Evolutionary conservation across 2,113 vertebrate genomes (phyloP).

Genomic region (Trematocara macrostoma): DNA sequence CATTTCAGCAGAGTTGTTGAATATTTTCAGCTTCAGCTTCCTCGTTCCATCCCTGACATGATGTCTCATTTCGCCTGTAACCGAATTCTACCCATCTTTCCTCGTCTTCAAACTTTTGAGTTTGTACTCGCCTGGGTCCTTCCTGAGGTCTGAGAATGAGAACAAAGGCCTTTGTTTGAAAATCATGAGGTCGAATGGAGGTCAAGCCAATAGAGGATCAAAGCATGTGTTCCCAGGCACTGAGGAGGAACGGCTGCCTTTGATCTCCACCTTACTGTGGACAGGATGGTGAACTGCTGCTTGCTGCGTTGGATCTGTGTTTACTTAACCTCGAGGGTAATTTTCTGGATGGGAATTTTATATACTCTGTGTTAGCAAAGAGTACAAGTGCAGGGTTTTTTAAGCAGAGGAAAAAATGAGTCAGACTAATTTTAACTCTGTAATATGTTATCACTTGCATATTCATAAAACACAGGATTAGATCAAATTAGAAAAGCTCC

Average conservation of each 20-base stretch:
- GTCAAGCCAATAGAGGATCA: constrained; percentile 71
- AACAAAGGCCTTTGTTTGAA: constrained; percentile 60
- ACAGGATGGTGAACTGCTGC: constrained; percentile 56
- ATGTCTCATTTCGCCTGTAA: neutral
- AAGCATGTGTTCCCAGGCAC: constrained; percentile 63
- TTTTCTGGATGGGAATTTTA: constrained; percentile 24
- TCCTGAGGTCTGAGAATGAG: constrained; percentile 40
- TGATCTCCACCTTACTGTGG: constrained; percentile 65
- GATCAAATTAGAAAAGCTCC: neutral
- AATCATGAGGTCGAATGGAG: constrained; percentile 60
- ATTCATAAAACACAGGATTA: neutral
- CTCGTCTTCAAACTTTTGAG: constrained; percentile 15
- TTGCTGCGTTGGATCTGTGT: constrained; percentile 51
- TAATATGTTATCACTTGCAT: neutral
- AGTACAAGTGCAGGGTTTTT: neutral
- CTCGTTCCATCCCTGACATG: neutral
- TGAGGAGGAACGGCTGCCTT: constrained; percentile 49
- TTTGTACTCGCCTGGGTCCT: constrained; percentile 25
- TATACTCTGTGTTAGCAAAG: neutral
- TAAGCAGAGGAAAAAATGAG: neutral
- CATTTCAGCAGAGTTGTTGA: neutral
- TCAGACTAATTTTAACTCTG: neutral
- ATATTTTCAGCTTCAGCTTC: neutral
- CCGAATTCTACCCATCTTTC: neutral
- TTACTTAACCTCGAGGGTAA: constrained; percentile 54